A percentile compares a stretch with the other conserved stretches of the same genome.
Evolutionary conservation across 2,888 invertebrate genomes (phyloP).

Genomic region (Petrolisthes cinctipes): DNA sequence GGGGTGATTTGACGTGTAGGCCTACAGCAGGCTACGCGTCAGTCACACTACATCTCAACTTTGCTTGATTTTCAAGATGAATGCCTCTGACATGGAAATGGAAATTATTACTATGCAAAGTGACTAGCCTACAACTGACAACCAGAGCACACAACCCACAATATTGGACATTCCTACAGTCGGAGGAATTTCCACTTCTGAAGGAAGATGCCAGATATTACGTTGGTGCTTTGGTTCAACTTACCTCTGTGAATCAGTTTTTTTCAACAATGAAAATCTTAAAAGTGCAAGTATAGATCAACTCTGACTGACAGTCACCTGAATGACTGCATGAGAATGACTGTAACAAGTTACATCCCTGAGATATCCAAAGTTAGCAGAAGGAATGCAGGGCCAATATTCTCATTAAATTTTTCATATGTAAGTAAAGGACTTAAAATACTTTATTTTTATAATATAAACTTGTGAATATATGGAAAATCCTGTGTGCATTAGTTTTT

Average conservation of each 20-base stretch:
- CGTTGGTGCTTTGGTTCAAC: constrained; percentile 14
- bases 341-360: constrained; percentile 26
- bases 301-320: constrained; percentile 29
- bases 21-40: too few species aligned
- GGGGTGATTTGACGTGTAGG: too few species aligned
- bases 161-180: neutral
- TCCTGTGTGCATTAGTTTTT: too few species aligned
- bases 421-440: too few species aligned
- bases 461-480: too few species aligned
- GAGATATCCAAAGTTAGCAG: constrained; percentile 30
- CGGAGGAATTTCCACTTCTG: constrained; percentile 8
- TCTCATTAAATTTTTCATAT: neutral
- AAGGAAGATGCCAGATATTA: constrained; percentile 14
- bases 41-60: too few species aligned
- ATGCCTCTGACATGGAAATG: too few species aligned
- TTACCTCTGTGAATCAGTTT: constrained; percentile 3
- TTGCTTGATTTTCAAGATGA: too few species aligned
- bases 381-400: constrained; percentile 12
- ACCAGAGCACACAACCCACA: too few species aligned
- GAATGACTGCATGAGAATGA: constrained; percentile 34
- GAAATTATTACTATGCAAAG: too few species aligned
- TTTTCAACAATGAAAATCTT: neutral
- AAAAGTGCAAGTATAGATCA: constrained; percentile 25
- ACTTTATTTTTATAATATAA: too few species aligned
- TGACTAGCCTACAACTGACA: too few species aligned